Conservation (phyloP, 2,113 vertebrate species). For the Eira barbara region DNA sequence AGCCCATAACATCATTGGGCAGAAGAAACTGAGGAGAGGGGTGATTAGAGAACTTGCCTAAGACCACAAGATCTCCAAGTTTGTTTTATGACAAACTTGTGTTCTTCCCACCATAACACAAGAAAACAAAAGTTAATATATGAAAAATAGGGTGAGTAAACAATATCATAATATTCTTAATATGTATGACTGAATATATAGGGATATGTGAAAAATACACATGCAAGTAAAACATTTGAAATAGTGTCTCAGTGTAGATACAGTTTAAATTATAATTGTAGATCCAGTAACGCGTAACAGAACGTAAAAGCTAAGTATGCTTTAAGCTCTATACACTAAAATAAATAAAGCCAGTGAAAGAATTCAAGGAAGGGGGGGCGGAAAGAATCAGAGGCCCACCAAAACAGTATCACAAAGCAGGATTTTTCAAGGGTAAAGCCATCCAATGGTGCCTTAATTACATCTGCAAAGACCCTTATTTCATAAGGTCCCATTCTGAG, state of each 20-base stretch:
- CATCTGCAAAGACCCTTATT: background rate
- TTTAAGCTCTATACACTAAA: background rate
- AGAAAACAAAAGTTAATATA: background rate
- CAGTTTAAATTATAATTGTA: background rate
- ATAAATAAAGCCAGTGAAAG: background rate
- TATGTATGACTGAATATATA: background rate
- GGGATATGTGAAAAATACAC: background rate
- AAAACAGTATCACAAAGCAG: background rate
- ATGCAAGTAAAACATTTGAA: background rate
- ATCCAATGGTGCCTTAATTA: background rate
- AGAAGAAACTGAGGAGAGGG: background rate
- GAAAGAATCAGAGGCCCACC: background rate
- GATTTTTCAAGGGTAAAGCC: background rate
- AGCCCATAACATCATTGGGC: background rate
- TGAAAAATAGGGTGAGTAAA: background rate
- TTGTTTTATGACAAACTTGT: background rate
- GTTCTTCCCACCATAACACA: background rate
- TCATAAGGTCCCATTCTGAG: background rate
- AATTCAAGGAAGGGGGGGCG: background rate
- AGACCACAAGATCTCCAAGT: background rate
- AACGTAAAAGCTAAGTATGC: background rate
- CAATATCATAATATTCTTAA: background rate
- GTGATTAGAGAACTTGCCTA: background rate
- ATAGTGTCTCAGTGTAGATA: background rate
- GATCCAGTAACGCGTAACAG: background rate